Evolutionary conservation across 1,140 invertebrate species (phyloP).

Genomic region (Lordiphosa clarofinis): DNA sequence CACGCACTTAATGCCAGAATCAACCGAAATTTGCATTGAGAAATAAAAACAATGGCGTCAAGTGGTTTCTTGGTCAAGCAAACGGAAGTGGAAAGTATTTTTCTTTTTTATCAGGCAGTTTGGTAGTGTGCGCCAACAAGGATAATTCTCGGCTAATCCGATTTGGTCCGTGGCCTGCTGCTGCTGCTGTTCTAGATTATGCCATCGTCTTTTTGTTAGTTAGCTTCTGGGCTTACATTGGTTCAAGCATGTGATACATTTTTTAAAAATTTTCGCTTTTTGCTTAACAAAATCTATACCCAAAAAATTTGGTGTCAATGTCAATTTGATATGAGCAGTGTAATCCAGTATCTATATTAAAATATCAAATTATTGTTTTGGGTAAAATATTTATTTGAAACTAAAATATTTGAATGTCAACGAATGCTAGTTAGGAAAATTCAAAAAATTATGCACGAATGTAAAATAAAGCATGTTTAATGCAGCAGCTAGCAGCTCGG

Average conservation of each 20-base stretch:
- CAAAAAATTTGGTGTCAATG: too few relatives aligned
- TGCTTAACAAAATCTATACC: too few relatives aligned
- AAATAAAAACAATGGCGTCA: conserved; percentile 28
- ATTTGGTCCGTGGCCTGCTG: conserved; percentile 51
- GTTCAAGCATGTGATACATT: conserved; percentile 30
- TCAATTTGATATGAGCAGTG: too few relatives aligned
- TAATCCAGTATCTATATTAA: too few relatives aligned
- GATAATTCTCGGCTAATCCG: conserved; percentile 72
- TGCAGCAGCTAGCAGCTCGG: too few relatives aligned
- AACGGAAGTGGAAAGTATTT: conserved; percentile 72
- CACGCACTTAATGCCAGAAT: conserved; percentile 47
- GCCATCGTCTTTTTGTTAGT: background rate
- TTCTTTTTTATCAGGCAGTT: conserved; percentile 38
- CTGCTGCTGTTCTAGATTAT: conserved; percentile 16
- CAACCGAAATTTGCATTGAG: conserved; percentile 17
- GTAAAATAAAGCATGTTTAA: too few relatives aligned
- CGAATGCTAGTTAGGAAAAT: too few relatives aligned
- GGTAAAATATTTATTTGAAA: too few relatives aligned
- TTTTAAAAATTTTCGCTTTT: too few relatives aligned
- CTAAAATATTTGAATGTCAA: too few relatives aligned
- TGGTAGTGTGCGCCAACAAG: conserved; percentile 60
- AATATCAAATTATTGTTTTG: too few relatives aligned
- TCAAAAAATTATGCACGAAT: too few relatives aligned
- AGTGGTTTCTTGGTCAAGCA: conserved; percentile 39
- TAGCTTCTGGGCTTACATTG: background rate